Evolutionary conservation across 2,888 invertebrate genomes (phyloP).

Genomic region (Sinopyrophorus schimmeli): DNA sequence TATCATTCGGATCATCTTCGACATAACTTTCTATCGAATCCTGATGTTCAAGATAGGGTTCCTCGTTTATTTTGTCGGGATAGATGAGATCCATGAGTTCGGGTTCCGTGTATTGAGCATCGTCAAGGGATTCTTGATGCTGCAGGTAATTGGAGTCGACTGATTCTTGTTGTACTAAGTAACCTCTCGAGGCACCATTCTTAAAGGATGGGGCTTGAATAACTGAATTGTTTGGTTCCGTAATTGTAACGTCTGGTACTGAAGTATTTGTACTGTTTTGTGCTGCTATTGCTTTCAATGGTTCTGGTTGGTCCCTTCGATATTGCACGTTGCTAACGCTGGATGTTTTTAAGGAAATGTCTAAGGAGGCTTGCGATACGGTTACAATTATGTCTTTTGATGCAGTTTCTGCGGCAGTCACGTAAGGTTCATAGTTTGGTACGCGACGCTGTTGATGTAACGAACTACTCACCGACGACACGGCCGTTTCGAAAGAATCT

Average conservation of each 20-base stretch:
- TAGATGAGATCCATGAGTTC: conserved; percentile 13
- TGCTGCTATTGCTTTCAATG: conserved; percentile 47
- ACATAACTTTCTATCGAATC: conserved; percentile 58
- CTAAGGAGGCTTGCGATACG: conserved; percentile 31
- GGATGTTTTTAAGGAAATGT: conserved; percentile 29
- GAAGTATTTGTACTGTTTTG: conserved; percentile 32
- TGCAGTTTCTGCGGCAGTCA: conserved; percentile 36
- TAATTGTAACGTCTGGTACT: conserved; percentile 43
- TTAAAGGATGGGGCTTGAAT: conserved; percentile 26
- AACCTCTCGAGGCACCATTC: conserved; percentile 42
- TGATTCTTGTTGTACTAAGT: conserved; percentile 57
- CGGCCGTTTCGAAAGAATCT: conserved; percentile 61
- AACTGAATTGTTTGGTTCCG: conserved; percentile 35
- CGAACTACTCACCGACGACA: conserved; percentile 55
- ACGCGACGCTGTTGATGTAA: conserved; percentile 48
- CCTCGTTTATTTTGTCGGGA: conserved; percentile 30
- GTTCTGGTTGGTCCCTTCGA: conserved; percentile 47
- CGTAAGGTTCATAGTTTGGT: conserved; percentile 34
- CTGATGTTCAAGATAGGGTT: conserved; percentile 42
- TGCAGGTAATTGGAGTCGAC: conserved; percentile 48
- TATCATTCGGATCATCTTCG: conserved; percentile 49
- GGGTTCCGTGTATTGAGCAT: conserved; percentile 3
- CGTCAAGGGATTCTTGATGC: conserved; percentile 26
- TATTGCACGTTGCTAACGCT: conserved; percentile 45
- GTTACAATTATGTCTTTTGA: conserved; percentile 37